These are phyloP conservation scores for Halcyon smyrnensis DNA, from an alignment of 2,797 vertebrate genomes.

Conservation along the genomic window DNA sequence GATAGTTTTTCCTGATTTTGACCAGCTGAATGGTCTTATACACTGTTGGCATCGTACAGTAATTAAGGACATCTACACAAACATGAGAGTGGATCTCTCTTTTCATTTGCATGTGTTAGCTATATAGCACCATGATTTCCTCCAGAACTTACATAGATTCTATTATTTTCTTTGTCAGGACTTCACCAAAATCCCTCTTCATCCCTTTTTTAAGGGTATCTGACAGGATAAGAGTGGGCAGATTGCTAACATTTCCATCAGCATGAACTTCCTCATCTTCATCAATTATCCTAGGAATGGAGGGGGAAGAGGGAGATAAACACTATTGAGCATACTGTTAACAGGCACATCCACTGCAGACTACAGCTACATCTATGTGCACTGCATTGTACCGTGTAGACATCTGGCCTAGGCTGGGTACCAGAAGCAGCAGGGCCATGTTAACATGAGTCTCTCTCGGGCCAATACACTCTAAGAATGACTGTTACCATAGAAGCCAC, in stretches of 20 bases:
- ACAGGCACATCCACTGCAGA: slow-evolving; percentile 40
- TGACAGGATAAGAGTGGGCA: slow-evolving; percentile 83
- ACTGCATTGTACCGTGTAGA: neutral
- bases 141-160: slow-evolving; percentile 82
- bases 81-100: slow-evolving; percentile 6
- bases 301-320: slow-evolving; percentile 69
- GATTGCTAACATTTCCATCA: slow-evolving; percentile 71
- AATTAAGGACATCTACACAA: slow-evolving; percentile 24
- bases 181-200: slow-evolving; percentile 82
- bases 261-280: slow-evolving; percentile 80
- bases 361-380: neutral
- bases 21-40: neutral
- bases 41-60: neutral
- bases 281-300: slow-evolving; percentile 79
- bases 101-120: slow-evolving; percentile 18
- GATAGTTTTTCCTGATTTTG: neutral
- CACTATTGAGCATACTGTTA: slow-evolving; percentile 53
- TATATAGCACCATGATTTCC: slow-evolving; percentile 42
- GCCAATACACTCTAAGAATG: neutral
- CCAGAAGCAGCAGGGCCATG: slow-evolving; percentile 41
- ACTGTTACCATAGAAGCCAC: neutral
- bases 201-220: slow-evolving; percentile 82
- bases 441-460: neutral
- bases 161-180: slow-evolving; percentile 84
- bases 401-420: neutral